These are phyloP conservation scores for Rhinogobio ventralis DNA, from an alignment of 2,797 vertebrate species.

Conservation along the genomic window DNA sequence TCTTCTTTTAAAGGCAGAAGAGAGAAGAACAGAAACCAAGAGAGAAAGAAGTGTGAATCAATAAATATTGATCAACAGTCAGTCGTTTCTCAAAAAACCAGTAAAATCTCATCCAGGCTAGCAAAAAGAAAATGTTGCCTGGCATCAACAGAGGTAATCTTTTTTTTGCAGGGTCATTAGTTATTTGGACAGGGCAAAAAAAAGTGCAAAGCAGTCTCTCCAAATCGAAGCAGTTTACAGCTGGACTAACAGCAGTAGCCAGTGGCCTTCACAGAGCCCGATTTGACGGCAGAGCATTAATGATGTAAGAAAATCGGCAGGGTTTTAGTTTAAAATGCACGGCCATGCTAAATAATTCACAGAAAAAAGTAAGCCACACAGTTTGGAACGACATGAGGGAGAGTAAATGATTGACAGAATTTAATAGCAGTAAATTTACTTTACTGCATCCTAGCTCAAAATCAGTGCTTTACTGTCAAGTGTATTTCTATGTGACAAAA, in stretches of 20 bases:
- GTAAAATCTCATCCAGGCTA: constrained; percentile 54
- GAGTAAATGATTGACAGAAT: no score
- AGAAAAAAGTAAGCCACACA: no score
- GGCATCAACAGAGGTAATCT: constrained; percentile 49
- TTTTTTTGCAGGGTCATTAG: constrained; percentile 56
- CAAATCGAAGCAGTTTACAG: constrained; percentile 45
- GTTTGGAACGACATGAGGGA: no score
- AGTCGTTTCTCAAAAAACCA: constrained; percentile 58
- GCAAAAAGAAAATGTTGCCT: constrained; percentile 46
- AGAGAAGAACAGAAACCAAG: constrained; percentile 11
- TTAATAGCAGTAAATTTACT: no score
- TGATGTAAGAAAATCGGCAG: constrained; percentile 22
- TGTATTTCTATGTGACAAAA: no score
- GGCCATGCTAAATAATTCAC: not conserved
- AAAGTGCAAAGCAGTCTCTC: constrained; percentile 32
- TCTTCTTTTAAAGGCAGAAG: not conserved
- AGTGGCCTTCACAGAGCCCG: not conserved
- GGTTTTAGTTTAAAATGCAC: constrained; percentile 1
- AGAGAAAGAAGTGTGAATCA: constrained; percentile 48
- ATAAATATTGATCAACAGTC: constrained; percentile 65
- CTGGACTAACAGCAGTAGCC: constrained; percentile 31
- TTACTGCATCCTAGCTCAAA: no score
- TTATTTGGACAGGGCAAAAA: constrained; percentile 59
- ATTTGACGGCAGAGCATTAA: constrained; percentile 9
- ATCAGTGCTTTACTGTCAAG: no score